Evolutionary conservation across 30 jellyfish, hydroid and myxozoan genomes (phyloP).

Genomic region (Turritopsis rubra): DNA sequence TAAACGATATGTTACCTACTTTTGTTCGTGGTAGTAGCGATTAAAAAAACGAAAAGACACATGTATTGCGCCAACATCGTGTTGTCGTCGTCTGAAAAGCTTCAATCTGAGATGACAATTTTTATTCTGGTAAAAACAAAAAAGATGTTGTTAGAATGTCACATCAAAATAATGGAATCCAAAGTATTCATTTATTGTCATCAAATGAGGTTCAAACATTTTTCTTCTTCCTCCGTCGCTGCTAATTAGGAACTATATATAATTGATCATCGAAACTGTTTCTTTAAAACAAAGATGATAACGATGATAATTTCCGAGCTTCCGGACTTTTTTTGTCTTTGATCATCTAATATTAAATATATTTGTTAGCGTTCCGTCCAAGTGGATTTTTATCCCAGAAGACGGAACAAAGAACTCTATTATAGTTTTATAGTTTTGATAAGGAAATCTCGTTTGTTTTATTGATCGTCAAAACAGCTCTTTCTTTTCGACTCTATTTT

Average conservation of each 20-base stretch:
- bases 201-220: background rate
- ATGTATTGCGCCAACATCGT: background rate
- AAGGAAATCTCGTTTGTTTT: background rate
- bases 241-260: background rate
- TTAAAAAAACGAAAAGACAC: background rate
- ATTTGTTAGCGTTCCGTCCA: background rate
- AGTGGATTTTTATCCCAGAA: background rate
- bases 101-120: background rate
- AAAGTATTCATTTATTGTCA: background rate
- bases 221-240: background rate
- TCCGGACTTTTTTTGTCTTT: background rate
- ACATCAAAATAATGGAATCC: background rate
- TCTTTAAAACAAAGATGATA: background rate
- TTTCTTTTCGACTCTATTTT: too few relatives aligned
- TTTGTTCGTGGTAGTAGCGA: background rate
- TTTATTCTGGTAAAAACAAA: background rate
- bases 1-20: background rate
- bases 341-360: background rate
- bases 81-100: background rate
- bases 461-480: too few relatives aligned
- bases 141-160: too few relatives aligned
- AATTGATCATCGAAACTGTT: background rate
- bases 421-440: background rate
- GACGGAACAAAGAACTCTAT: background rate
- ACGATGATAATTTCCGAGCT: background rate